Evolutionary conservation across 35 echinoderm and acorn worm species (phyloP).

Genomic region (Hemicentrotus pulcherrimus): DNA sequence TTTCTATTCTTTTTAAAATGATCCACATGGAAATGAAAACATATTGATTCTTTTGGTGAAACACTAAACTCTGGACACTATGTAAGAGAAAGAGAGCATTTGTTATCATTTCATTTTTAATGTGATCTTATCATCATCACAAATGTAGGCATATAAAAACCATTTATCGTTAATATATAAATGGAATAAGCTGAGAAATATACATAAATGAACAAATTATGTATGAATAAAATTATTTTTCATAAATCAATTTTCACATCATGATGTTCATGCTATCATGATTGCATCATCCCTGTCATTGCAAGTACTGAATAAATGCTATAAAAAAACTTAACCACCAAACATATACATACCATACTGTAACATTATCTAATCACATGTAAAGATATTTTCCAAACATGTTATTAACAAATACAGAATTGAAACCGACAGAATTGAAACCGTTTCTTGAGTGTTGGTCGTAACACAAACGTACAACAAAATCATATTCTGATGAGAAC

Average conservation of each 20-base stretch:
- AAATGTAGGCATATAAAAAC: not conserved
- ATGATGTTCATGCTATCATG: not conserved
- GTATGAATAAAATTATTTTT: not conserved
- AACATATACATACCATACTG: not conserved
- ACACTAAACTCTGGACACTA: too few species aligned
- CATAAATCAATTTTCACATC: not conserved
- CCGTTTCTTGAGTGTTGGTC: too few species aligned
- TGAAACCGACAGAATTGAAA: too few species aligned
- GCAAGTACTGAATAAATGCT: not conserved
- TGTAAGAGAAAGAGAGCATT: not conserved
- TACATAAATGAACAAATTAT: not conserved
- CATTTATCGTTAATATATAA: not conserved
- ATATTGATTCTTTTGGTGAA: not conserved
- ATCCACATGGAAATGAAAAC: not conserved
- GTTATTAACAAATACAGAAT: too few species aligned
- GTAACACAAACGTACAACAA: too few species aligned
- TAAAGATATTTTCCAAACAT: not conserved
- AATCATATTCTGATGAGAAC: too few species aligned
- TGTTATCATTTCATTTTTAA: not conserved
- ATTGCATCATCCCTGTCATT: not conserved
- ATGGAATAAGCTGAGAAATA: not conserved
- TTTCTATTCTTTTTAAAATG: not conserved
- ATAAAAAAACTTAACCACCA: not conserved
- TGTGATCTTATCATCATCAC: not conserved
- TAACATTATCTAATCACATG: not conserved